These are phyloP conservation scores for Melanogrammus aeglefinus DNA, from an alignment of 2,797 vertebrate genomes.

Conservation along the genomic window DNA sequence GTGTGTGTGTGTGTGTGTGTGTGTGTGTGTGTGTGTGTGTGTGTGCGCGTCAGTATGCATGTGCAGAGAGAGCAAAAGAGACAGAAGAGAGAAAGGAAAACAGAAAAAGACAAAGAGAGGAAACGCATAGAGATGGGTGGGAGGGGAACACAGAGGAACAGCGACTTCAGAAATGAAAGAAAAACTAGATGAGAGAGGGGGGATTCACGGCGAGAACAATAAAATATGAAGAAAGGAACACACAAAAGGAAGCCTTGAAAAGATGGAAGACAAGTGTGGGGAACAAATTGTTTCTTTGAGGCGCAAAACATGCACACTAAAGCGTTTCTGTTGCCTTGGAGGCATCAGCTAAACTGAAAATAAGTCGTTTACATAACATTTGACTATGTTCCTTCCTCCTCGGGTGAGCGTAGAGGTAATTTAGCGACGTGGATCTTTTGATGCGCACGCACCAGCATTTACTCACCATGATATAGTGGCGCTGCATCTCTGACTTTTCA, in stretches of 20 bases:
- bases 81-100: neutral
- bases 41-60: neutral
- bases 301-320: neutral
- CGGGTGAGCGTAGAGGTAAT: neutral
- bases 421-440: neutral
- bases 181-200: neutral
- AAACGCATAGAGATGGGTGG: constrained; percentile 2
- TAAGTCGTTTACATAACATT: constrained; percentile 4
- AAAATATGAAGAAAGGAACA: neutral
- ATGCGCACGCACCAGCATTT: neutral
- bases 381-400: neutral
- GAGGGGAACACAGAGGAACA: neutral
- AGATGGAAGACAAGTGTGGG: neutral
- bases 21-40: constrained; percentile 33
- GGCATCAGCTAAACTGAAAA: neutral
- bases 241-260: neutral
- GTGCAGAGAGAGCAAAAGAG: neutral
- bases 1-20: constrained; percentile 27
- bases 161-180: constrained; percentile 7
- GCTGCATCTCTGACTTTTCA: constrained; percentile 98
- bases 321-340: neutral
- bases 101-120: constrained; percentile 12
- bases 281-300: constrained; percentile 6
- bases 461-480: constrained; percentile 89
- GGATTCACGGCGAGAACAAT: neutral